Percentiles rank a stretch among this genome's conserved stretches.
phyloP scores from a whole-genome alignment of 2,888 invertebrate genomes.

The Protophormia terraenovae region DNA sequence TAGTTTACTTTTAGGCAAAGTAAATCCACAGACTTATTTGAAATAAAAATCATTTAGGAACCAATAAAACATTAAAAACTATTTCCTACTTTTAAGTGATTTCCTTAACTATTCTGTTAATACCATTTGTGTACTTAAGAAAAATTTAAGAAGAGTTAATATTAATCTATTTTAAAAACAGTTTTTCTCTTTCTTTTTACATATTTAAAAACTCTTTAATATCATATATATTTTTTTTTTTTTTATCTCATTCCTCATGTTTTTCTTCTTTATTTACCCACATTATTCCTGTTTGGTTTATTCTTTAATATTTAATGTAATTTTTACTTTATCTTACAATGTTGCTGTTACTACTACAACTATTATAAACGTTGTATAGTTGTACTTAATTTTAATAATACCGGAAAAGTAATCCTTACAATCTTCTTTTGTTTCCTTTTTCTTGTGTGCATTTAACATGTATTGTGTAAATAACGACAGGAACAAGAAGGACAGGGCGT shows the following conservation, averaged over 20 bases:
- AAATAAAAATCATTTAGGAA: too few relatives aligned
- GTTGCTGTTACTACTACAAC: neutral
- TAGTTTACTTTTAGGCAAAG: too few relatives aligned
- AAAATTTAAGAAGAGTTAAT: too few relatives aligned
- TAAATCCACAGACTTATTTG: too few relatives aligned
- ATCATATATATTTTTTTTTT: neutral
- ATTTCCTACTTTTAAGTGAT: too few relatives aligned
- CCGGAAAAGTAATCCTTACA: slow-evolving; percentile 60
- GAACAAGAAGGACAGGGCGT: slow-evolving; percentile 8
- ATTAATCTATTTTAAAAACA: neutral
- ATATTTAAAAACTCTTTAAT: neutral
- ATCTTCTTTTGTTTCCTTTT: slow-evolving; percentile 52
- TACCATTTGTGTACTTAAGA: too few relatives aligned
- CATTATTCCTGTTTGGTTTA: slow-evolving; percentile 41
- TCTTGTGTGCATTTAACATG: slow-evolving; percentile 48
- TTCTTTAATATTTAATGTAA: slow-evolving; percentile 69
- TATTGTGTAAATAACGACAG: slow-evolving; percentile 19
- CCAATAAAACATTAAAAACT: too few relatives aligned
- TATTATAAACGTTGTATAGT: neutral
- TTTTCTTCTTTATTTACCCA: neutral
- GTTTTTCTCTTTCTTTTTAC: neutral
- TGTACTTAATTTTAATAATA: slow-evolving; percentile 54
- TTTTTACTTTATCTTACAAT: slow-evolving; percentile 49
- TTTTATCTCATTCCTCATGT: too few relatives aligned
- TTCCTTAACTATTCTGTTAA: too few relatives aligned